Base-by-base conservation (phyloP, 2,888 invertebrate species). In the Copidosoma aretas region DNA sequence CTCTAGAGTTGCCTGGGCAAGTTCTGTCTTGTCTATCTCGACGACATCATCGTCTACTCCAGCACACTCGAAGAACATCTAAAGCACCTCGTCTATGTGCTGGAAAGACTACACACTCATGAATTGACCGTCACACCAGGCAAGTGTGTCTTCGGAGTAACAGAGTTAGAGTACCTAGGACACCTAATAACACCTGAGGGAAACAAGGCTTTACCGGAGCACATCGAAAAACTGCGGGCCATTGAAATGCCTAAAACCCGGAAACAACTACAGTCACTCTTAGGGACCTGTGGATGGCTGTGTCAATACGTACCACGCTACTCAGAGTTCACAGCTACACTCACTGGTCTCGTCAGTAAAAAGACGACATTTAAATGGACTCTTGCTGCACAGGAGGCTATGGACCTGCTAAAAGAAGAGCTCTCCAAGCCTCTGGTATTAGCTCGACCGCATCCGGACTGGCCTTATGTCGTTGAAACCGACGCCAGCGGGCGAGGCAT, bases 21-120 rank as follows among this genome's bases (percentile, higher is more conserved):
- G 5, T 60, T 64, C 17, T 71, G 70, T 1, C 22, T 72, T 10
- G 76, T 74, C 0, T 79, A 79, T 62, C 51, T 79, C 5, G 78
- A 79, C 60, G 77, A 79, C 64, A 73, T 79, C 14, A 74, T 79
- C 25, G 46, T 77, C 19, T 75, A 71, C 64, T 71, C 71, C 1
- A 46, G 64, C 1, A 56, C 51, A 17, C 61, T 24, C 43, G 60
- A 64, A 1, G 70, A 75, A 12, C 76, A 76, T 61, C 66, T 76
- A 1, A 1, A 5, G 1, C 41, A 64, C n/a, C 4, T 64, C 1
- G 58, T 58, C 5, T 10, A n/a, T 0, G 64, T 58, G 0, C 22
- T 64, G 1, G 53, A 62, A 10, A 39, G 65, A 15, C 22, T 65
- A 2, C 4, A 17, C 1, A 53, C 24, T 8, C 32, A 32, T 8